Base-by-base conservation (phyloP, 1,140 invertebrate species). In the Schmidtea mediterranea region DNA sequence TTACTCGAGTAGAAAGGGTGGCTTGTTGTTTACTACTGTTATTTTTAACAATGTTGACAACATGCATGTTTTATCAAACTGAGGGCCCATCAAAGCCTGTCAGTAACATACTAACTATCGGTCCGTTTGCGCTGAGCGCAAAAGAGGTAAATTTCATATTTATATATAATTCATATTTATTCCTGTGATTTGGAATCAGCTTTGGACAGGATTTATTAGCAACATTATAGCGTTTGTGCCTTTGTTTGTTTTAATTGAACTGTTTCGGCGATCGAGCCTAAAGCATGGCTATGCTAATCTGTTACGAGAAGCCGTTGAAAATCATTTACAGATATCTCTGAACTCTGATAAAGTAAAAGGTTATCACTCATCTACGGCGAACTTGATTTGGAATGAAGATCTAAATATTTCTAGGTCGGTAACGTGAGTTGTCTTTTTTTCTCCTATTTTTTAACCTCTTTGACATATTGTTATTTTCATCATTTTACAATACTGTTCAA, bases 11-110 rank as follows among this genome's bases (percentile, higher is more conserved):
- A 10, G 67, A 73, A 58, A 53, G 72, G 32, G 62, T 71, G n/a
- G 69, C 69, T 5, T 69, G 68, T 43, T 72, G 71, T 53, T 62
- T 72, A 51, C 65, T 66, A 39, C 59, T 72, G n/a, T 58, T 73
- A 2, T 71, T 66, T 45, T 54, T 71, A 1, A 65, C 66, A 32
- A 73, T 73, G 71, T 51, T 73, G 50, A 60, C 67, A 13, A 73
- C 71, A 55, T 71, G 71, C 23, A 69, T 73, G 68, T 73, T 70
- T 57, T 73, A 73, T 53, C 56, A 57, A 2, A 51, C 38, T 10
- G 40, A 43, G 2, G 58, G 58, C 23, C 51, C 54, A 8, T 43
- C 53, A 2, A 55, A 55, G 45, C 3, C 26, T 32, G 49, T 55
- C 5, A 58, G 52, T 46, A 49, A 52, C 41, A 52, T 57, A 12